Base-by-base conservation (phyloP, 2,888 invertebrate species). In the Fabriciana adippe region DNA sequence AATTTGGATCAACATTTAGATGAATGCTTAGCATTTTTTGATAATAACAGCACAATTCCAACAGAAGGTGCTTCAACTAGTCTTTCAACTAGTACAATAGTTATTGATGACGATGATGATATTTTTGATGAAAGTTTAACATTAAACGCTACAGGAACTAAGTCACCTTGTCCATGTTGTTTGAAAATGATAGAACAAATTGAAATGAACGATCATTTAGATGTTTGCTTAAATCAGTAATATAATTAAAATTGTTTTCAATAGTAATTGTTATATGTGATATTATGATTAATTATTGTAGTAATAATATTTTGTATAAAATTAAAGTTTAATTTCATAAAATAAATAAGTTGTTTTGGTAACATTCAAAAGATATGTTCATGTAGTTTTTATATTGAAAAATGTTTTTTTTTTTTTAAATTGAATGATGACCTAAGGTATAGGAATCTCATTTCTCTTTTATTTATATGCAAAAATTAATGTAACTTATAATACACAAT, bases 121-220 rank as follows among this genome's bases (percentile, higher is more conserved):
- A 79, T 82, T 55, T 84, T 87, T 64, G 87, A 90, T 77, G 86
- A 92, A 64, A 77, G 83, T 0, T 75, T 81, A 69, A 84, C 82
- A 1, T 79, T 90, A 55, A 94, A 94, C 75, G 85, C 83, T 0
- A 90, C 89, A 0, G 92, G 89, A 5, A 89, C 89, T 0, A 93
- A 90, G 75, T 85, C 83, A 1, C 93, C 93, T 0, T 95, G 95
- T 75, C 95, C 95, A 0, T 93, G 94, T 77, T 95, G 95, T 76
- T 88, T 94, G 76, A 73, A 87, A 71, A 86, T 94, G 82, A 76
- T 95, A 53, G 85, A 90, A 73, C 87, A 91, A 74, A 75, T 72
- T 35, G 83, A 89, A 35, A 95, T 95, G 94, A 94, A 94, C 77
- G 73, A 78, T 1, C 95, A 95, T 86, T 91, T 95, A 64, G 94